Evolutionary conservation across 2,797 vertebrate genomes (phyloP).

Genomic region (Rhadinocentrus ornatus): DNA sequence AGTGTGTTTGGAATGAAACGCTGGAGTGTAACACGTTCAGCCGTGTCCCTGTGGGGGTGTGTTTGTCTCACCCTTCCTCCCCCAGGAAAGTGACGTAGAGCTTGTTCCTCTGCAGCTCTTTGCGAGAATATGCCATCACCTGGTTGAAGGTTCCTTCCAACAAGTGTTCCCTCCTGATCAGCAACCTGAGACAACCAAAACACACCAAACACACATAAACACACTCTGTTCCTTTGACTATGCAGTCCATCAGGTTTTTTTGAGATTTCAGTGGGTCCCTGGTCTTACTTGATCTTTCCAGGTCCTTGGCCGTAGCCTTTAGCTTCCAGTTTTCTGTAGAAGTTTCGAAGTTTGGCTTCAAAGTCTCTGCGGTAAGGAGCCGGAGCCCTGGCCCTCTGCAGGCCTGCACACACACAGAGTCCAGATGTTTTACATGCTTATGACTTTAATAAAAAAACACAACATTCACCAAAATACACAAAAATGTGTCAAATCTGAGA

Average conservation of each 20-base stretch:
- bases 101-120: constrained; percentile 97
- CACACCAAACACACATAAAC: too few species aligned
- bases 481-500: too few species aligned
- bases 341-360: constrained; percentile 97
- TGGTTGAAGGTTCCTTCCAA: constrained; percentile 98
- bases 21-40: background rate
- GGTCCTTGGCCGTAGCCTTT: constrained; percentile 98
- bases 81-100: constrained; percentile 96
- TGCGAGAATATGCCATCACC: constrained; percentile 96
- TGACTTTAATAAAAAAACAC: too few species aligned
- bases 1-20: background rate
- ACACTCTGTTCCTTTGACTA: background rate
- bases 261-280: background rate
- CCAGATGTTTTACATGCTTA: background rate
- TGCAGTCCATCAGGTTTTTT: background rate
- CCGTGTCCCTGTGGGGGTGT: background rate
- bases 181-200: constrained; percentile 87
- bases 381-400: constrained; percentile 94
- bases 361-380: constrained; percentile 98
- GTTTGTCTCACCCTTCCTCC: constrained; percentile 90
- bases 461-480: too few species aligned
- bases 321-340: constrained; percentile 97
- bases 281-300: constrained; percentile 97
- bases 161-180: constrained; percentile 93
- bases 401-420: constrained; percentile 45